Evolutionary conservation across 2,797 vertebrate species (phyloP), one percentile per base, ranked within the genome.

Genomic region (Hirundo rustica): DNA sequence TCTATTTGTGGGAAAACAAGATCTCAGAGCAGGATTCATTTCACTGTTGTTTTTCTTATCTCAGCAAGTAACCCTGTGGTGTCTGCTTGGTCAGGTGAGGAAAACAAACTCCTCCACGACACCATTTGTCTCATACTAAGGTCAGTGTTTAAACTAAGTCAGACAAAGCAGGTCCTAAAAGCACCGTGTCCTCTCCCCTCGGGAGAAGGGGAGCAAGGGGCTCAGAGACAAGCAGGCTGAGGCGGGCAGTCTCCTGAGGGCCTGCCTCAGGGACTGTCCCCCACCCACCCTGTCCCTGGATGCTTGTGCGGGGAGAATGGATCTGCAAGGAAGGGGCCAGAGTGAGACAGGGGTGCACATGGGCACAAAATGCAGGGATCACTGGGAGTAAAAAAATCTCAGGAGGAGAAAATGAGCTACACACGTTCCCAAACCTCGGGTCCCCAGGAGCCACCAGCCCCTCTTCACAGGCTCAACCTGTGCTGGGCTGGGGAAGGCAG

Each of bases 1-100:
- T 90, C 68, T 68, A 5, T 82, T 92, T 92, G 77, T 71, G 65
- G 67, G 84, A 74, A 94, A 95, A 91, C 74, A 87, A 76, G 77
- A 90, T 74, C 84, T 93, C 81, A 34, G 67, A 90, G 32, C 1
- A 12, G 80, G 55, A 95, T 88, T 92, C n/a, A 34, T 94, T 92
- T 88, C 70, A 44, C 58, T 75, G 26, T 3, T 58, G 6, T 30
- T 75, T 84, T 55, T 89, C 81, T 80, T 9, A 78, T 57, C 74
- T 47, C 50, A 95, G 40, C 66, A 53, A 81, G 79, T 78, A 54
- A 85, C 86, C 88, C 84, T 64, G 57, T 60, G 53, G 50, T 91
- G 64, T 85, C 80, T 91, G 64, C 74, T 95, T 85, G 79, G 13
- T 82, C 70, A 86, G 73, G 70, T 75, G 76, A 94, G 79, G 79